Conservation (phyloP, 2,797 vertebrate species). For the Ispidina lecontei region DNA sequence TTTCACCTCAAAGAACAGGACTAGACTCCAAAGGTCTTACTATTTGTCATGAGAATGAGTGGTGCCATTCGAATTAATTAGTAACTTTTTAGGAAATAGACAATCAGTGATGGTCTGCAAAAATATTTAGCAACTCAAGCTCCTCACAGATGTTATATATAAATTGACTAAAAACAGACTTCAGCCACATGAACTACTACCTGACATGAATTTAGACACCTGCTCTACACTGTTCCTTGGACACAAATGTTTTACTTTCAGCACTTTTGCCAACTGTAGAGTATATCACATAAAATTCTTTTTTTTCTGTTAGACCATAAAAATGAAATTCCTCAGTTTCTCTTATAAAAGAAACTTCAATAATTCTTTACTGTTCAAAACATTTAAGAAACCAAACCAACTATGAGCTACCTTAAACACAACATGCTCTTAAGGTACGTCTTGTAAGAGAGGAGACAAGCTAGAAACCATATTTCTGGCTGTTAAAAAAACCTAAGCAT, state of each 20-base stretch:
- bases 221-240: not conserved
- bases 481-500: not conserved
- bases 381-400: not conserved
- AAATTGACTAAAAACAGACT: not conserved
- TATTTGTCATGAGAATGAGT: not conserved
- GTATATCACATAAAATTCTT: not conserved
- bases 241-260: not conserved
- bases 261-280: not conserved
- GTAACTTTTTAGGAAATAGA: not conserved
- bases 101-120: not conserved
- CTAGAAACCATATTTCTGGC: not conserved
- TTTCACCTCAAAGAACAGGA: not conserved
- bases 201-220: not conserved
- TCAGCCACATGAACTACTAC: not conserved
- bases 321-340: not conserved
- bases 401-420: not conserved
- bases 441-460: not conserved
- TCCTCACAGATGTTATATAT: not conserved
- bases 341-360: not conserved
- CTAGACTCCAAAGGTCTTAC: not conserved
- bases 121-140: not conserved
- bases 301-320: not conserved
- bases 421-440: not conserved
- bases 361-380: not conserved
- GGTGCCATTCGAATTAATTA: not conserved